Conservation (phyloP, 2,797 vertebrate genomes). For the Syngnathus acus region DNA sequence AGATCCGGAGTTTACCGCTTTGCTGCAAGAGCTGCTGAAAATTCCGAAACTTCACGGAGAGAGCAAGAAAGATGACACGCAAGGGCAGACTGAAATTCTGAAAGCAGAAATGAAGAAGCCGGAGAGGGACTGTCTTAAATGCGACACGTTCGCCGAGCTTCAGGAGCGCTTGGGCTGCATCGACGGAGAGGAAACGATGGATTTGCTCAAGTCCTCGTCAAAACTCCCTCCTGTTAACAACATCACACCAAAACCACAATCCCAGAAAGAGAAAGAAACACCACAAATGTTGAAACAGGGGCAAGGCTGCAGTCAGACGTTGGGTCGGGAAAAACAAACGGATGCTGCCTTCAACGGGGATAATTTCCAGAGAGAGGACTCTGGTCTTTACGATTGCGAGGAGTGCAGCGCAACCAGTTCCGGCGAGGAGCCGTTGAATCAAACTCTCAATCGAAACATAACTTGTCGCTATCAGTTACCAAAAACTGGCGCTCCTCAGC, state of each 20-base stretch:
- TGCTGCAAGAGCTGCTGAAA: conserved; percentile 62
- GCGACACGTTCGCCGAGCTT: conserved; percentile 96
- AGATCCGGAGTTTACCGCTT: conserved; percentile 59
- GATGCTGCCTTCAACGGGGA: conserved; percentile 49
- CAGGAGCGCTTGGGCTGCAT: conserved; percentile 94
- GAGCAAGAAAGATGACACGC: conserved; percentile 37
- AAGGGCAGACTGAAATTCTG: conserved; percentile 24
- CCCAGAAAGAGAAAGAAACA: conserved; percentile 44
- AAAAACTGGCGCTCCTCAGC: conserved; percentile 6
- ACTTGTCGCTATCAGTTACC: conserved; percentile 69
- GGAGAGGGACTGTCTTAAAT: conserved; percentile 89
- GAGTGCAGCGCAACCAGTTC: conserved; percentile 81
- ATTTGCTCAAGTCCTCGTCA: conserved; percentile 70
- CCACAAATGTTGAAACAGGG: conserved; percentile 31
- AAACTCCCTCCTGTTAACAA: conserved; percentile 66
- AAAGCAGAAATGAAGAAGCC: conserved; percentile 48
- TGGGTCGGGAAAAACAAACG: conserved; percentile 34
- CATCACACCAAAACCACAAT: conserved; percentile 44
- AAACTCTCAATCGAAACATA: conserved; percentile 71
- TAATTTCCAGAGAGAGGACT: conserved; percentile 73
- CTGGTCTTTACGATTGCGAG: conserved; percentile 80
- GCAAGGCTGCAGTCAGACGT: conserved; percentile 26
- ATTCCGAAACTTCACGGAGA: conserved; percentile 56
- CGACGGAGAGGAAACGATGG: conserved; percentile 77
- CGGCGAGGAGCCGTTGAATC: conserved; percentile 79